Evolutionary conservation across 2,797 vertebrate genomes (phyloP).

Genomic region (Tragelaphus eurycerus): DNA sequence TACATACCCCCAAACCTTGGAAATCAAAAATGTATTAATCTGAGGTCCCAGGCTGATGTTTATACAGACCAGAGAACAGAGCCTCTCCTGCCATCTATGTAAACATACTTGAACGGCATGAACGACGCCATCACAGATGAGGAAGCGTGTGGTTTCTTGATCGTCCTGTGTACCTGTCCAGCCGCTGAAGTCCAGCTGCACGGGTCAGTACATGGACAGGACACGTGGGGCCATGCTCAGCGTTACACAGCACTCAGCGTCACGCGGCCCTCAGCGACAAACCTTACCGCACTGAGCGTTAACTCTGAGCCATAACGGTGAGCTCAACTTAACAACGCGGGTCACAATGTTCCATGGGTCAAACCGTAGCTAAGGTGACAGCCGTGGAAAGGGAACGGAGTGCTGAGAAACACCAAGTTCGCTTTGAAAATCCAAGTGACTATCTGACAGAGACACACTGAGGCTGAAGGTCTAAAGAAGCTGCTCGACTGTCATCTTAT

Average conservation of each 20-base stretch:
- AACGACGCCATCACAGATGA: not conserved
- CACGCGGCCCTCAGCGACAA: rapidly evolving
- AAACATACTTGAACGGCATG: not conserved
- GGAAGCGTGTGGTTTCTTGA: not conserved
- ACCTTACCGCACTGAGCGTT: rapidly evolving
- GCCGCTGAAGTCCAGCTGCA: rapidly evolving
- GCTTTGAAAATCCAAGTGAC: not conserved
- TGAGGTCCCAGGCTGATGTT: not conserved
- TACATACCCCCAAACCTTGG: not conserved
- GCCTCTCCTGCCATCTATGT: not conserved
- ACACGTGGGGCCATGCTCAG: not conserved
- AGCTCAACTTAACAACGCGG: not conserved
- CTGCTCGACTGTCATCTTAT: not conserved
- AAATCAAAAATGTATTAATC: not conserved
- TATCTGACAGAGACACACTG: not conserved
- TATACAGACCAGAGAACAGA: not conserved
- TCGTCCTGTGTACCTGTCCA: rapidly evolving
- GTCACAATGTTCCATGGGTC: not conserved
- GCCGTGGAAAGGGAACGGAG: not conserved
- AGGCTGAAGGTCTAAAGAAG: not conserved
- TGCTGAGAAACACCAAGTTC: not conserved
- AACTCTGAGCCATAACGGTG: too few relatives aligned
- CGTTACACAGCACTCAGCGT: rapidly evolving
- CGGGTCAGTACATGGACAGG: rapidly evolving
- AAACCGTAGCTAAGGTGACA: not conserved